A percentile compares a stretch with the other conserved stretches of the same genome.
Evolutionary conservation across 2,888 invertebrate genomes (phyloP).

Genomic region (Malacosoma neustria): DNA sequence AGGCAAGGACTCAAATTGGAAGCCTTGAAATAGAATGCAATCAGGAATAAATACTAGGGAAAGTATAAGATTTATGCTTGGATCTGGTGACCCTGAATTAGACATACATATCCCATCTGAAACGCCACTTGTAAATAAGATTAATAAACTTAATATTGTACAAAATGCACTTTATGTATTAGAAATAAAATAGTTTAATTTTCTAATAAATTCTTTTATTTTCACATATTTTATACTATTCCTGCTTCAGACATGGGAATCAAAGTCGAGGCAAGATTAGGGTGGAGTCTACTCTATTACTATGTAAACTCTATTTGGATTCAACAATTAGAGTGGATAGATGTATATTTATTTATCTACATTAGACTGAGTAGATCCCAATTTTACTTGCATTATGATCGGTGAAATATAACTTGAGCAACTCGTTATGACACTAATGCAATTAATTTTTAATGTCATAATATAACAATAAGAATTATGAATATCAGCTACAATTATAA

Average conservation of each 20-base stretch:
- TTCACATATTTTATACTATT: conserved; percentile 47
- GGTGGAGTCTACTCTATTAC: not conserved
- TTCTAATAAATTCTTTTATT: conserved; percentile 45
- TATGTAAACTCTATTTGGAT: not conserved
- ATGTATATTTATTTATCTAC: not conserved
- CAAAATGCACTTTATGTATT: conserved; percentile 27
- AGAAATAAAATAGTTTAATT: conserved; percentile 47
- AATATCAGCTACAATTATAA: no score
- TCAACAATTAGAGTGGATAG: not conserved
- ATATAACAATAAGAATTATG: no score
- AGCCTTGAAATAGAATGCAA: no score
- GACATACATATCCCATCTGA: conserved; percentile 25
- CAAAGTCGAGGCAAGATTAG: conserved; percentile 34
- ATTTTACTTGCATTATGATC: no score
- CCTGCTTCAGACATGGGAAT: conserved; percentile 46
- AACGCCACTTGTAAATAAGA: conserved; percentile 25
- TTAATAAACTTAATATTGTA: conserved; percentile 32
- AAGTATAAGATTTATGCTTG: no score
- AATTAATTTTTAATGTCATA: no score
- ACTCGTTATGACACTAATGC: no score
- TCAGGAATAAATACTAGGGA: no score
- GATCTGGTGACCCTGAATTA: no score
- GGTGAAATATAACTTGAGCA: no score
- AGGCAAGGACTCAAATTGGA: no score
- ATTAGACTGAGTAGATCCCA: not conserved